Conservation (phyloP, 2,797 vertebrate species). For the Sciurus vulgaris region DNA sequence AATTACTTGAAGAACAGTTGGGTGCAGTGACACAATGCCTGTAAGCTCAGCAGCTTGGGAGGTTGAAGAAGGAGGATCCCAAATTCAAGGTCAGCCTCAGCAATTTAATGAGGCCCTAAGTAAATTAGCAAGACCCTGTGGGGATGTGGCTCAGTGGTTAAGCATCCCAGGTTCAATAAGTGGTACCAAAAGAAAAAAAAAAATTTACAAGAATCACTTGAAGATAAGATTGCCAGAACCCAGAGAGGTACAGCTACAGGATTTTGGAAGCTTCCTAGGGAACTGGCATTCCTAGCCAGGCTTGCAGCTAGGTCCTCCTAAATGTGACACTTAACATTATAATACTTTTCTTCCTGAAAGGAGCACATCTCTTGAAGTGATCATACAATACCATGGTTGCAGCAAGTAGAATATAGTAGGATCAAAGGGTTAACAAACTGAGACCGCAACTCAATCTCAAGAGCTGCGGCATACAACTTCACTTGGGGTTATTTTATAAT, state of each 20-base stretch:
- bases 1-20: not conserved
- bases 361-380: not conserved
- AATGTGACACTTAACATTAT: not conserved
- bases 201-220: too few species aligned
- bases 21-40: too few species aligned
- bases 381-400: not conserved
- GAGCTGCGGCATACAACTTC: not conserved
- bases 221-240: not conserved
- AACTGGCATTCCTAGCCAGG: not conserved
- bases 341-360: conserved; percentile 20
- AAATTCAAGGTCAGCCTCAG: too few species aligned
- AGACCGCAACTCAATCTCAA: not conserved
- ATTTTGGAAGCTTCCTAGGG: not conserved
- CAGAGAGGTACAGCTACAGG: not conserved
- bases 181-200: too few species aligned
- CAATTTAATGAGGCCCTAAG: too few species aligned
- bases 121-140: too few species aligned
- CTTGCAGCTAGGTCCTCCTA: not conserved
- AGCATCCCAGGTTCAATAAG: too few species aligned
- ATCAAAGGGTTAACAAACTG: conserved; percentile 1
- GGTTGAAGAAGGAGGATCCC: too few species aligned
- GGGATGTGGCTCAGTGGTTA: too few species aligned
- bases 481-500: not conserved
- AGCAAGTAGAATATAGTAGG: not conserved
- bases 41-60: too few species aligned